Evolutionary conservation across 2,113 vertebrate genomes (phyloP), one percentile per base, ranked within the genome.

Genomic region (Eptesicus fuscus): DNA sequence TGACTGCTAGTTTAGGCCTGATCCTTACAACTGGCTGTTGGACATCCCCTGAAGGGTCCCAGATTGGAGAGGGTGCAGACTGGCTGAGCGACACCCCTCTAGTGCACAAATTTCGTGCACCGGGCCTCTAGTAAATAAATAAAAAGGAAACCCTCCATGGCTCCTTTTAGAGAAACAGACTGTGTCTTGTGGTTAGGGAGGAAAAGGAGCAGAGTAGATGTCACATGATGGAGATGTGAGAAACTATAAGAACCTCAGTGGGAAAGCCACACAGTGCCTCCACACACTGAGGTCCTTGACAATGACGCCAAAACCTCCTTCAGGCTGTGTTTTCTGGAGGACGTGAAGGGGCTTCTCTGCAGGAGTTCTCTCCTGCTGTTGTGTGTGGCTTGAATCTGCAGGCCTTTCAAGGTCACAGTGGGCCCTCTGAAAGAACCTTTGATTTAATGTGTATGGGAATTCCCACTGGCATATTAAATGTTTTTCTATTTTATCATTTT

Each of bases 401-500:
- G n/a, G 73, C 49, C 53, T 47, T 83, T 70, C 83, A 84, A 93
- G 94, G 95, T 97, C 94, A 79, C 59, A 2, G 14, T 9, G 8
- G 44, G 84, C 35, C 65, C 83, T 93, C 51, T 12, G 83, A 84
- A 76, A 83, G 23, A 95, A 61, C 51, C 91, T 97, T 94, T 95
- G 93, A 97, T 94, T 97, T 93, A 77, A 49, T 6, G 9, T 77
- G 80, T 65, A 87, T 90, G 96, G 96, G 97, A 95, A 97, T 97
- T 97, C 97, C 95, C 92, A 95, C 95, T 92, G 90, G 83, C 87
- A 85, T 84, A 91, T 96, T 84, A 96, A 97, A 97, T 97, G 89
- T 95, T 97, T 97, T 96, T 63, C 53, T 88, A 28, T 95, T 96
- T 97, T 97, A 97, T 97, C 96, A 47, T 97, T 93, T 97, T 96